Evolutionary conservation across 1,140 invertebrate genomes (phyloP).

Genomic region (Drosophila malerkotliana): DNA sequence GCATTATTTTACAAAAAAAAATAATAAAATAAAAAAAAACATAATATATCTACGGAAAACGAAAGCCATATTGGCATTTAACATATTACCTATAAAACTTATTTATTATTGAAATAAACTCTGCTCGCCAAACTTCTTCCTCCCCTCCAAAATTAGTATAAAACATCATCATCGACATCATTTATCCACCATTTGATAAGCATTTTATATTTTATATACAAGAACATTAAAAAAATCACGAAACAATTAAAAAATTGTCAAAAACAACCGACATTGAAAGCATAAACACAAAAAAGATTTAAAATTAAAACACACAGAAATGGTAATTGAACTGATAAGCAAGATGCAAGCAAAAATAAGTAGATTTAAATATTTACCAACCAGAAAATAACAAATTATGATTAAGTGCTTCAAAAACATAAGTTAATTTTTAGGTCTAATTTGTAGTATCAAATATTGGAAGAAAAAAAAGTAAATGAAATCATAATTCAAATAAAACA

Average conservation of each 20-base stretch:
- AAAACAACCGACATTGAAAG: slow-evolving; percentile 18
- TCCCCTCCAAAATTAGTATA: slow-evolving; percentile 20
- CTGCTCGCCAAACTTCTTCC: slow-evolving; percentile 49
- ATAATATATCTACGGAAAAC: slow-evolving; percentile 8
- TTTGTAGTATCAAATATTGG: slow-evolving; percentile 77
- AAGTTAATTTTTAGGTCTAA: slow-evolving; percentile 63
- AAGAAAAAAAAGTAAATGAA: slow-evolving; percentile 58
- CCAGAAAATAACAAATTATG: slow-evolving; percentile 33
- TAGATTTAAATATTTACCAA: slow-evolving; percentile 53
- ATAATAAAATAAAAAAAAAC: slow-evolving; percentile 28
- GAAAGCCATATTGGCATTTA: slow-evolving; percentile 71
- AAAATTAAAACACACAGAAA: slow-evolving; percentile 68
- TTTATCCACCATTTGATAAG: slow-evolving; percentile 66
- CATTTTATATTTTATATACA: slow-evolving; percentile 75
- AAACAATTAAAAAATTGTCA: slow-evolving; percentile 15
- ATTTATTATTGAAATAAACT: slow-evolving; percentile 50
- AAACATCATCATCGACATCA: slow-evolving; percentile 33
- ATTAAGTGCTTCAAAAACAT: slow-evolving; percentile 53
- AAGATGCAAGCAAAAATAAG: slow-evolving; percentile 68
- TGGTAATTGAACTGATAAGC: slow-evolving; percentile 75
- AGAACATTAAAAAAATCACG: slow-evolving; percentile 18
- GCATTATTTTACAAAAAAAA: slow-evolving; percentile 26
- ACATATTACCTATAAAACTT: slow-evolving; percentile 35
- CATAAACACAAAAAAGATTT: slow-evolving; percentile 5
- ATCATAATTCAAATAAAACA: slow-evolving; percentile 34